Evolutionary conservation across 2,113 vertebrate species (phyloP), one percentile per base, ranked within the genome.

Genomic region (Chionodraco myersi): DNA sequence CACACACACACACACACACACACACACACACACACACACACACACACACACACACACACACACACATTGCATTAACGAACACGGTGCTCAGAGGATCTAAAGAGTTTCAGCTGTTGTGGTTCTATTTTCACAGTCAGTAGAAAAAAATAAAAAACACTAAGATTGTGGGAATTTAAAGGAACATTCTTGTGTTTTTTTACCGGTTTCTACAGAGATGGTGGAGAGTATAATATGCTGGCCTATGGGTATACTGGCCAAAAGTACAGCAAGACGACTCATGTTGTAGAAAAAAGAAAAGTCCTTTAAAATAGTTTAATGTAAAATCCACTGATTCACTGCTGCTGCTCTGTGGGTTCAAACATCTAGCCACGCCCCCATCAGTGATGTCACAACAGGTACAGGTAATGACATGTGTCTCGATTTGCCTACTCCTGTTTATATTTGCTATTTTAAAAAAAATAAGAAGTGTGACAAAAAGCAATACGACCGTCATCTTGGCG

Each of bases 81-180:
- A 90, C 80, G 77, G 77, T 60, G 80, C 75, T 87, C 79, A 60
- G 67, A 86, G 67, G 63, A 77, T 72, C 61, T 61, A 72, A 47
- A 74, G 64, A 80, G 70, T 77, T 59, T 75, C 51, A 48, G 72
- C 61, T 36, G 53, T 45, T 21, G 44, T 57, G 14, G 80, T 82
- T 69, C 75, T 75, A 69, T 86, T 69, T 70, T 73, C 63, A 68
- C 79, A 78, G 69, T 60, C 59, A 26, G 51, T 14, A 68, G 23
- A 63, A 64, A 16, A 34, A 68, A 21, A 21, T 21, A 21, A 21
- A 62, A 44, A 75, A 26, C 48, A 49, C 48, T 52, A 81, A 36
- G 30, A 9, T 18, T 26, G 30, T n/a, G 52, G 49, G 48, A 0
- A 18, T 30, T 72, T 56, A 70, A 72, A 80, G 60, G 64, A 83